Evolutionary conservation across 2,888 invertebrate species (phyloP).

Genomic region (Heliothis peltigera): DNA sequence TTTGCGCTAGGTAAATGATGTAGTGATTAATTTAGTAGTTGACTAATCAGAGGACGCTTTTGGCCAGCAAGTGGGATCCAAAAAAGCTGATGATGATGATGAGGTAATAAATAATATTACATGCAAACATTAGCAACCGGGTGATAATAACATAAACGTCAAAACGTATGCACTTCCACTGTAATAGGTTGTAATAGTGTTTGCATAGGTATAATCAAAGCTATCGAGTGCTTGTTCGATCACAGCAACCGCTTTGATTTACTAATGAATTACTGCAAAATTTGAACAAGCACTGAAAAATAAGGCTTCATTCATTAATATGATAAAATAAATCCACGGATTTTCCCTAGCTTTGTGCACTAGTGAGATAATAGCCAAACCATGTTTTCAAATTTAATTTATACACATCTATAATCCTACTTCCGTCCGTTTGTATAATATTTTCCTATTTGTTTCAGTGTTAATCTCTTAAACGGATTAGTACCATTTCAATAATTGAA

Average conservation of each 20-base stretch:
- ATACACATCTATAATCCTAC: slow-evolving; percentile 52
- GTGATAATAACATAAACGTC: too few species aligned
- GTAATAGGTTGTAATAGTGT: too few species aligned
- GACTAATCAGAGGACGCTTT: too few species aligned
- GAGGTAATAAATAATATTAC: too few species aligned
- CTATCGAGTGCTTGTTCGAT: too few species aligned
- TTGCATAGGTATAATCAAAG: too few species aligned
- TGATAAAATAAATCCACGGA: slow-evolving; percentile 39
- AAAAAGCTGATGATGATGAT: too few species aligned
- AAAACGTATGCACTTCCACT: too few species aligned
- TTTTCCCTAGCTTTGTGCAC: slow-evolving; percentile 44
- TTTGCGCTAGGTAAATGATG: too few species aligned
- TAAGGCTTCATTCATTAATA: slow-evolving; percentile 16
- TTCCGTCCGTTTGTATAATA: slow-evolving; percentile 55
- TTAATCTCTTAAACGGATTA: slow-evolving; percentile 68
- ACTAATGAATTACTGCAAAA: slow-evolving; percentile 17
- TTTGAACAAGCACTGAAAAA: slow-evolving; percentile 20
- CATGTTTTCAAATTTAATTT: slow-evolving; percentile 55
- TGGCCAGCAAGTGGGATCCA: too few species aligned
- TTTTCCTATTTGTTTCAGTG: slow-evolving; percentile 68
- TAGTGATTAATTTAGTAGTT: too few species aligned
- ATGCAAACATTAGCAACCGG: too few species aligned
- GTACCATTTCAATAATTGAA: slow-evolving; percentile 61
- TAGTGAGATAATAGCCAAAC: slow-evolving; percentile 53
- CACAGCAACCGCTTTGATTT: background rate